Base-by-base conservation (phyloP, 2,113 vertebrate species). In the Cnemophilus loriae region DNA sequence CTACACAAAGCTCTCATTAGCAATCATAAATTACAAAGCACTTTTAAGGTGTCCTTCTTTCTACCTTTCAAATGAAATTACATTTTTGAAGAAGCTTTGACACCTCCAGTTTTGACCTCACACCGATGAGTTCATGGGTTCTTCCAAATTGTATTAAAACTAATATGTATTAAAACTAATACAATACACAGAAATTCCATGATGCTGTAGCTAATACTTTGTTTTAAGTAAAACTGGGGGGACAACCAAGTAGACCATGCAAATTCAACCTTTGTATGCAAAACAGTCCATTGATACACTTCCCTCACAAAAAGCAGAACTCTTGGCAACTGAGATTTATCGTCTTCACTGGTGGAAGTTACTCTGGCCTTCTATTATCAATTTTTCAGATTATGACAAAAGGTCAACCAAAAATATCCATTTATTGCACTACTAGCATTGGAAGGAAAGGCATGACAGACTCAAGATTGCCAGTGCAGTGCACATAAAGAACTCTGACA, bases 91-190 rank as follows among this genome's bases (percentile, higher is more conserved):
- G 53, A 79, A 73, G 32, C 4, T 56, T 75, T 24, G 27, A 49
- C 12, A 81, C 3, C 2, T 81, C 23, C n/a, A 49, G 30, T 77
- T 92, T 56, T 49, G 24, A 81, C 55, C 19, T 95, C 33, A 59
- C 9, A 26, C 3, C 2, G 3, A 61, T 0, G 1, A 65, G 14
- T 39, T 44, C 10, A 59, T 4, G 5, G 7, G 6, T 42, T 82
- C 26, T 63, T 87, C 33, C 50, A 77, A 84, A 82, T 2, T 10
- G 8, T 27, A 35, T 67, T 52, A 32, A 68, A 95, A 71, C 7
- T 28, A 59, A 79, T 24, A 47, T 10, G 8, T 27, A 35, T 67
- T 52, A 32, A 68, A 95, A 71, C 7, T 28, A 59, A 79, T 24
- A 47, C 5, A 59, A 56, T 4, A 7, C 16, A 39, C 3, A 68